Base-by-base conservation (phyloP, 2,797 vertebrate genomes). In the Oceanodroma leucorhoa region DNA sequence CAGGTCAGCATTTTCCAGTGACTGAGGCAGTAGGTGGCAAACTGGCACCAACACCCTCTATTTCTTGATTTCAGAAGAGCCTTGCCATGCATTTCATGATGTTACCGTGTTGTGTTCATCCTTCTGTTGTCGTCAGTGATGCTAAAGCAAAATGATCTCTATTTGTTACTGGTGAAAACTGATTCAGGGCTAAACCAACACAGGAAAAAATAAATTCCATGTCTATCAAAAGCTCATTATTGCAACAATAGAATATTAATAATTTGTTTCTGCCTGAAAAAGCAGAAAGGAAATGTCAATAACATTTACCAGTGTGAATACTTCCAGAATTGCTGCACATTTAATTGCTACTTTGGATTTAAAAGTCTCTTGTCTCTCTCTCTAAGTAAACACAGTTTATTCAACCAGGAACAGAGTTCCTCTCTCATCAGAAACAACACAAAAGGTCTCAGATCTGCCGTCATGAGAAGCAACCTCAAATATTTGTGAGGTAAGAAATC, bases 281-380 rank as follows among this genome's bases (percentile, higher is more conserved):
- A 65, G 11, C 54, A 79, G 45, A 80, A 87, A 73, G 32, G 14
- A 93, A 94, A 92, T 73, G 80, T 83, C 77, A 87, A 89, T 95
- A 90, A 71, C 48, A 67, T 94, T 95, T 94, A 71, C 60, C 41
- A 60, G 8, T 71, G 54, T 83, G 80, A 91, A 87, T 84, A 71
- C 46, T 55, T 66, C 60, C 46, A 58, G 41, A 90, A 90, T 80
- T 76, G 45, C 51, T 84, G 60, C 57, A 65, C 43, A 46, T 80
- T 89, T 94, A 95, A 95, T 95, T 95, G 73, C 38, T 73, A 30
- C 20, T 87, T 93, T 83, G 64, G 48, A 73, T 92, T 91, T 90
- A 36, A 90, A 91, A 91, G 32, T 58, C 36, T 90, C 11, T 83
- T 81, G 14, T 86, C 9, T 73, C 32, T 93, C 40, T 72, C 46